A percentile compares a stretch with the other conserved stretches of the same genome.
phyloP scores from a whole-genome alignment of 2,888 invertebrate species.

The Pollenia griseotomentosa region DNA sequence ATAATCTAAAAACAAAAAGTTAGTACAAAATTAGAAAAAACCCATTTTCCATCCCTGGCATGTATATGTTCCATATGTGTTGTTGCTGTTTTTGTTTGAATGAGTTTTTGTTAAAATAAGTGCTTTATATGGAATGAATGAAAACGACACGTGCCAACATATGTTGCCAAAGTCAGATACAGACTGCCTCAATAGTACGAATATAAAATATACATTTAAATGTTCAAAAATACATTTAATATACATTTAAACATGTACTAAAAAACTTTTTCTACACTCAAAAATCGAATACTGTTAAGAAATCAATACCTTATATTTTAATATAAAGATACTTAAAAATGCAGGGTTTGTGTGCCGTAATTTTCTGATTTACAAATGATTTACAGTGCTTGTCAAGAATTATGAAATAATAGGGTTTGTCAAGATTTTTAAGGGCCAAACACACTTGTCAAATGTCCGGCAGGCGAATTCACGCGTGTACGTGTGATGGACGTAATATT shows the following conservation, averaged over 20 bases:
- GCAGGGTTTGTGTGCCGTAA: too few species aligned
- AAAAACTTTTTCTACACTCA: constrained; percentile 36
- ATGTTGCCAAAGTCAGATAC: constrained; percentile 75
- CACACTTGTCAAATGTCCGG: too few species aligned
- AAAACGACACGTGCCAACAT: constrained; percentile 75
- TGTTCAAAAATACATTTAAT: constrained; percentile 31
- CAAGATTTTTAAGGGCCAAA: too few species aligned
- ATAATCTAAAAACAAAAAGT: too few species aligned
- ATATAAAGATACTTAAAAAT: background rate
- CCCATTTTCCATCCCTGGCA: too few species aligned
- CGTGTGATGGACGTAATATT: too few species aligned
- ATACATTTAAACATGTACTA: constrained; percentile 42
- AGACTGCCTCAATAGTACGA: constrained; percentile 64
- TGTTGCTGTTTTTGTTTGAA: constrained; percentile 16
- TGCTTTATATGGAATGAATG: constrained; percentile 60
- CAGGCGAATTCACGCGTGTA: too few species aligned
- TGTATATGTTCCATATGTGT: background rate
- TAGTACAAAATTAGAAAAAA: too few species aligned
- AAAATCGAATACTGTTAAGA: background rate
- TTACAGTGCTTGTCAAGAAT: too few species aligned
- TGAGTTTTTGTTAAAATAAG: constrained; percentile 44
- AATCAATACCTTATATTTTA: background rate
- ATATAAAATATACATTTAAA: constrained; percentile 46
- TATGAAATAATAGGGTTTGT: too few species aligned
- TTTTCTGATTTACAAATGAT: too few species aligned